Percentiles rank a stretch among this genome's conserved stretches.
These are phyloP conservation scores for Tineola bisselliella DNA, from an alignment of 2,888 invertebrate genomes.

Conservation along the genomic window DNA sequence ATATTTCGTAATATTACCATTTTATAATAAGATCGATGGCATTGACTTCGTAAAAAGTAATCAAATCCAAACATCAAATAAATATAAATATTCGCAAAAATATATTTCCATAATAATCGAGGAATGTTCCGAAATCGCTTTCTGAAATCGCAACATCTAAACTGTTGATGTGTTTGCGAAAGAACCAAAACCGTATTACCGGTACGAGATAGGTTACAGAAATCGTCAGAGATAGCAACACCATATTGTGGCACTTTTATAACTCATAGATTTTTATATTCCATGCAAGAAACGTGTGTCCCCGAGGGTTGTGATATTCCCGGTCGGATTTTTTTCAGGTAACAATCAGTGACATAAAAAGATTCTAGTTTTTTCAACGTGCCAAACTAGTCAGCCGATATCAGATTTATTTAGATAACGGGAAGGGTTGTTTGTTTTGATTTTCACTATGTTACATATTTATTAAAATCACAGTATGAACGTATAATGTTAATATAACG, in stretches of 20 bases:
- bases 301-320: constrained; percentile 3
- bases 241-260: constrained; percentile 5
- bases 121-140: neutral
- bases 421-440: neutral
- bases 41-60: too few relatives aligned
- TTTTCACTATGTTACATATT: neutral
- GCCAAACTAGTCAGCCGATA: neutral
- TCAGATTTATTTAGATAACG: constrained; percentile 9
- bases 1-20: too few relatives aligned
- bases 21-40: too few relatives aligned
- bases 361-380: neutral
- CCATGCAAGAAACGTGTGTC: constrained; percentile 6
- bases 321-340: constrained; percentile 4
- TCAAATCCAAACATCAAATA: neutral
- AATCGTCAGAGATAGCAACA: neutral
- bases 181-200: constrained; percentile 2
- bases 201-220: neutral
- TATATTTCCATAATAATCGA: neutral
- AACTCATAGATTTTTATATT: constrained; percentile 5
- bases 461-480: neutral
- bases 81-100: neutral
- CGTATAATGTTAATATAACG: too few relatives aligned
- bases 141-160: constrained; percentile 1
- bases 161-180: constrained; percentile 2
- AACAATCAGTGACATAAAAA: constrained; percentile 3